phyloP scores from a whole-genome alignment of 2,888 invertebrate species.

The Lasioglossum pauxillum region DNA sequence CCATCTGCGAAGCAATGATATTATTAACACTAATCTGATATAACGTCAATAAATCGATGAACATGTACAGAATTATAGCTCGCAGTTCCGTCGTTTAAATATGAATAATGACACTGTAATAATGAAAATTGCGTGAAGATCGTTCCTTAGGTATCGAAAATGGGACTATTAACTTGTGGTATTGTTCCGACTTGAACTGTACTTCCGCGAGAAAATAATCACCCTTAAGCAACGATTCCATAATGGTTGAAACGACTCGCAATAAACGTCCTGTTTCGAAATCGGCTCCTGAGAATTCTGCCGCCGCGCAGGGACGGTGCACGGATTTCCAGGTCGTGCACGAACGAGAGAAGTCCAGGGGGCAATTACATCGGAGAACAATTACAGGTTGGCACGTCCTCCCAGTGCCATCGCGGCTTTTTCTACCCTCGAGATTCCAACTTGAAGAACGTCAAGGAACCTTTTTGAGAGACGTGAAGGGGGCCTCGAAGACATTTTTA shows the following conservation, averaged over 20 bases:
- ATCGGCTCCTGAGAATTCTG: slow-evolving; percentile 50
- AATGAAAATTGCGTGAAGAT: slow-evolving; percentile 21
- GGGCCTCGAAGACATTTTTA: slow-evolving; percentile 56
- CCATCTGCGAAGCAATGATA: background rate
- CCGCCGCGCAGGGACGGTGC: slow-evolving; percentile 26
- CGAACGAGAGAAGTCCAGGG: slow-evolving; percentile 48
- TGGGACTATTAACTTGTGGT: background rate
- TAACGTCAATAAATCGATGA: background rate
- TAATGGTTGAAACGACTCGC: slow-evolving; percentile 32
- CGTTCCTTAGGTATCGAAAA: background rate
- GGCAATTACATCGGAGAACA: slow-evolving; percentile 82
- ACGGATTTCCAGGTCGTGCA: slow-evolving; percentile 60
- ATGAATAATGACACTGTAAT: background rate
- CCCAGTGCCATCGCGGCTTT: slow-evolving; percentile 77
- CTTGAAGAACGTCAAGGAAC: slow-evolving; percentile 73
- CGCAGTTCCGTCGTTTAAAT: background rate
- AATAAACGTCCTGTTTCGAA: slow-evolving; percentile 44
- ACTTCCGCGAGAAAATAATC: slow-evolving; percentile 23
- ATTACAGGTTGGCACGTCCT: slow-evolving; percentile 81
- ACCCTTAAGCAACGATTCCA: slow-evolving; percentile 40
- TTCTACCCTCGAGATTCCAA: slow-evolving; percentile 76
- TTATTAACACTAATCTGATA: background rate
- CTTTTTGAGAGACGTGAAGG: slow-evolving; percentile 61
- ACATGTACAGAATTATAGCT: background rate
- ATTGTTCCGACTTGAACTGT: slow-evolving; percentile 22